These are phyloP conservation scores for Kradibia gibbosae DNA, from an alignment of 1,140 invertebrate genomes.

Conservation along the genomic window DNA sequence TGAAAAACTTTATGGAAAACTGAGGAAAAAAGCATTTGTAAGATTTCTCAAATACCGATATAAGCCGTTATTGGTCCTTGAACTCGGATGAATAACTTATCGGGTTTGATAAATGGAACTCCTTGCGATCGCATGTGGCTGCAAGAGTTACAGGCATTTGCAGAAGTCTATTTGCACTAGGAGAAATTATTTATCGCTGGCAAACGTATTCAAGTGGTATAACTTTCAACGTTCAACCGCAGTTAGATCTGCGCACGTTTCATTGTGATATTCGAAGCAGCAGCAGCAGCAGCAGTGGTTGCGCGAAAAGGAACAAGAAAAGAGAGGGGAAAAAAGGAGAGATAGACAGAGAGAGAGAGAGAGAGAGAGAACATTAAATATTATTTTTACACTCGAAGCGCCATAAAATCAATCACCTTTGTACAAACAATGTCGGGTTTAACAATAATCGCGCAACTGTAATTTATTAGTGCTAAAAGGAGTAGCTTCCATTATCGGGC, in stretches of 20 bases:
- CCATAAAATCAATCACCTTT: no score
- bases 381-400: no score
- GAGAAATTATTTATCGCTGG: conserved; percentile 40
- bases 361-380: no score
- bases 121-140: not conserved
- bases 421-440: no score
- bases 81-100: conserved; percentile 39
- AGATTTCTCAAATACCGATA: conserved; percentile 18
- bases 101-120: conserved; percentile 27
- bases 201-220: conserved; percentile 13
- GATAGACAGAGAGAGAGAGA: no score
- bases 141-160: conserved; percentile 18
- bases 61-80: conserved; percentile 19
- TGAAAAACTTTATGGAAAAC: not conserved
- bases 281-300: no score
- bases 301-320: no score
- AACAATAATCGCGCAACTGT: no score
- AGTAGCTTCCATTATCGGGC: no score
- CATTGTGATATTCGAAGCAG: not conserved
- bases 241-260: not conserved
- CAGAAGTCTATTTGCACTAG: conserved; percentile 38
- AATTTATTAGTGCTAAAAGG: no score
- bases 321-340: no score
- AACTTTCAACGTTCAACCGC: not conserved
- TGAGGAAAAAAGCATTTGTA: not conserved